Percentiles rank a stretch among this genome's conserved stretches.
Evolutionary conservation across 2,797 vertebrate species (phyloP).

Genomic region (Antrozous pallidus): DNA sequence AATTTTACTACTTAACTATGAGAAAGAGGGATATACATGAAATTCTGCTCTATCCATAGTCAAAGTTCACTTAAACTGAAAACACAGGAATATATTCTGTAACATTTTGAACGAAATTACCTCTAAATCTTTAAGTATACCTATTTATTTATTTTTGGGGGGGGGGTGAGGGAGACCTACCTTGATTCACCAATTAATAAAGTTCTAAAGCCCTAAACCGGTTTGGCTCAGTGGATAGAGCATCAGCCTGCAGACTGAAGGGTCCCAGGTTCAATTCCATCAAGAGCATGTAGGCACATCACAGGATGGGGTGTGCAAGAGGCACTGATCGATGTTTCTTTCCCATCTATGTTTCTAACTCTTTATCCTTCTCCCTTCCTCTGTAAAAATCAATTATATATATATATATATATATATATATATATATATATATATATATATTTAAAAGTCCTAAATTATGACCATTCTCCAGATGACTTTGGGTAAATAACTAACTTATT

Average conservation of each 20-base stretch:
- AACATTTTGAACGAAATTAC: background rate
- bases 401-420: no score
- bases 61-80: background rate
- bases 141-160: background rate
- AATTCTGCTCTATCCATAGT: background rate
- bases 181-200: background rate
- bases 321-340: no score
- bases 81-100: background rate
- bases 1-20: background rate
- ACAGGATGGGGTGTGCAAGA: no score
- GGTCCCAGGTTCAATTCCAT: no score
- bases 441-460: background rate
- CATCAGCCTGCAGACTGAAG: no score
- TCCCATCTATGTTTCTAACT: no score
- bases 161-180: fast-evolving
- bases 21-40: background rate
- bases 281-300: no score
- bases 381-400: no score
- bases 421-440: no score
- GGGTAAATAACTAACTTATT: background rate
- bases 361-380: no score
- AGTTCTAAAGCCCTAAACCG: background rate
- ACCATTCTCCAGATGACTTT: background rate
- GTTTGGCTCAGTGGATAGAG: no score
- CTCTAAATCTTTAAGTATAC: background rate